Evolutionary conservation across 2,113 vertebrate species (phyloP).

Genomic region (Cinclus cinclus): DNA sequence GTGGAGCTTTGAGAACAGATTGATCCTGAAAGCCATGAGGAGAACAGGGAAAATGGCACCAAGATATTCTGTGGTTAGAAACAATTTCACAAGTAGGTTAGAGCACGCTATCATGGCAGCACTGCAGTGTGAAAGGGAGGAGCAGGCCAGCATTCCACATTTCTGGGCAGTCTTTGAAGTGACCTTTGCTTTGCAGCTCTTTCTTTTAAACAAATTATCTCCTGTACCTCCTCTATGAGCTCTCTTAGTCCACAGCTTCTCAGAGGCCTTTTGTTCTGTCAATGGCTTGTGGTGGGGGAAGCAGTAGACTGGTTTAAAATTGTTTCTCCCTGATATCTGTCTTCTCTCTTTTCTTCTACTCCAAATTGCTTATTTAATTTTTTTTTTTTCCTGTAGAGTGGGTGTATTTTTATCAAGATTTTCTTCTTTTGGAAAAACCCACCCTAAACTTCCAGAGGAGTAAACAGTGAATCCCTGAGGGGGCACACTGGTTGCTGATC

Average conservation of each 20-base stretch:
- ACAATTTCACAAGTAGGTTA: neutral
- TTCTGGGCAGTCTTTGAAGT: slow-evolving; percentile 10
- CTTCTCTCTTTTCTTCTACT: neutral
- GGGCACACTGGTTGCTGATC: neutral
- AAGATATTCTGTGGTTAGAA: neutral
- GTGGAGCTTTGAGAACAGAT: neutral
- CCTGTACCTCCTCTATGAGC: neutral
- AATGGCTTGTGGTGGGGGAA: neutral
- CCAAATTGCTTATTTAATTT: neutral
- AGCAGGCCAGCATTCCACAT: neutral
- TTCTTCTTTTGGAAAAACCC: neutral
- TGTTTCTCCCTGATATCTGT: neutral
- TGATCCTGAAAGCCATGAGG: neutral
- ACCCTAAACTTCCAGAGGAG: neutral
- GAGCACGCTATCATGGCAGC: neutral
- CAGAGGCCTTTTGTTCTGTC: slow-evolving; percentile 14
- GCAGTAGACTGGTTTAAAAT: neutral
- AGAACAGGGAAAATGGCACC: neutral
- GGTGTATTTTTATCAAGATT: neutral
- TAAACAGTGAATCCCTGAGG: neutral
- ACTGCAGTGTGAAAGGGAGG: neutral
- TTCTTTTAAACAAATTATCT: slow-evolving; percentile 36
- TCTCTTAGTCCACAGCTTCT: slow-evolving; percentile 27
- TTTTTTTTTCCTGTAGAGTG: neutral
- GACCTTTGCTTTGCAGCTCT: slow-evolving; percentile 30